A percentile compares a stretch with the other conserved stretches of the same genome.
phyloP scores from a whole-genome alignment of 2,797 vertebrate genomes.

The Crocodylus rhombifer region DNA sequence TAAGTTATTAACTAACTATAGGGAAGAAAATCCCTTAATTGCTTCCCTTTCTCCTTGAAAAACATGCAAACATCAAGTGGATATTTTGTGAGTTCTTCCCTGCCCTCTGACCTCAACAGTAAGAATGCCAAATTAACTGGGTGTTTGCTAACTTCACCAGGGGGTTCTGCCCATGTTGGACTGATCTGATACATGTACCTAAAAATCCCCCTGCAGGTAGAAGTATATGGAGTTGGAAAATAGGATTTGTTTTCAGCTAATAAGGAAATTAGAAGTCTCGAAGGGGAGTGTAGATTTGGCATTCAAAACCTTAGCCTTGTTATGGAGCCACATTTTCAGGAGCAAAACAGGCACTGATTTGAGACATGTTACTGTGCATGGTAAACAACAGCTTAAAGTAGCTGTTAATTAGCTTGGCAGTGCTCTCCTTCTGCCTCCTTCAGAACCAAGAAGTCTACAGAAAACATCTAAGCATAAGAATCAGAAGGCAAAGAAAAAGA shows the following conservation, averaged over 20 bases:
- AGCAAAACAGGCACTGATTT: neutral
- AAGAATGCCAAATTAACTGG: fast-evolving
- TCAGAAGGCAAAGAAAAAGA: constrained; percentile 28
- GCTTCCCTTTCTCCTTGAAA: neutral
- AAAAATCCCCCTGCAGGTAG: neutral
- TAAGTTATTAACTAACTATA: neutral
- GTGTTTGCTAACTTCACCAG: neutral
- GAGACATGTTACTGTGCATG: neutral
- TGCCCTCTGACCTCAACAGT: neutral
- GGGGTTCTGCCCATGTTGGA: neutral
- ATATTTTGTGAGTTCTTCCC: neutral
- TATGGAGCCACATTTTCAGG: neutral
- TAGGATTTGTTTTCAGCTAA: neutral
- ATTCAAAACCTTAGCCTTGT: constrained; percentile 9
- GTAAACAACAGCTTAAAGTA: constrained; percentile 47
- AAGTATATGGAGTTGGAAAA: neutral
- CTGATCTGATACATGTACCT: neutral
- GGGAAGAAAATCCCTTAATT: neutral
- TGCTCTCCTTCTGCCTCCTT: constrained; percentile 4
- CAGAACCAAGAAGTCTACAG: constrained; percentile 29
- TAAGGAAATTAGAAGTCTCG: neutral
- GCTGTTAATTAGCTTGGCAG: constrained; percentile 40
- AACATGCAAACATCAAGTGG: neutral
- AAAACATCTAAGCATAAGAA: constrained; percentile 53
- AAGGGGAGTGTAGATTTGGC: neutral